phyloP scores from a whole-genome alignment of 2,113 vertebrate genomes.

The Excalfactoria chinensis region DNA sequence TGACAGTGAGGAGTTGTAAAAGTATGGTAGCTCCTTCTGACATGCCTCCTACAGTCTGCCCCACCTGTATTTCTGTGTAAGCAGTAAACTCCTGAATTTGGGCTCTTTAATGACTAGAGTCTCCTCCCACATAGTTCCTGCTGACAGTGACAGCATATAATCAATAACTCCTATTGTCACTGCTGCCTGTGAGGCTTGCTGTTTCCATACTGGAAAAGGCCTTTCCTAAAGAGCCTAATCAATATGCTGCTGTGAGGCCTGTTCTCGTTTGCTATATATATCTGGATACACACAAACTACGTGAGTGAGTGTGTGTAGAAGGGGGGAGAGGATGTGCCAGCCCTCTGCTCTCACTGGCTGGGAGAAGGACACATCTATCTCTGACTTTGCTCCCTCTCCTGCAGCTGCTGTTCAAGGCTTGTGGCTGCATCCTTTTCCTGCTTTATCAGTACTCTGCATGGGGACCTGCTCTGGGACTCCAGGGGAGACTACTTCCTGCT shows the following conservation, averaged over 20 bases:
- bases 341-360: conserved; percentile 44
- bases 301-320: conserved; percentile 17
- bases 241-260: conserved; percentile 69
- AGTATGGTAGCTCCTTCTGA: neutral
- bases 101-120: conserved; percentile 36
- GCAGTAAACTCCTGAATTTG: neutral
- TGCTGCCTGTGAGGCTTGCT: conserved; percentile 68
- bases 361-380: conserved; percentile 54
- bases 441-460: conserved; percentile 48
- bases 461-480: conserved; percentile 14
- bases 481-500: neutral
- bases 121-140: conserved; percentile 39
- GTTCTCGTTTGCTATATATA: conserved; percentile 77
- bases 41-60: neutral
- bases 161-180: conserved; percentile 69
- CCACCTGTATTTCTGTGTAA: neutral
- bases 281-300: conserved; percentile 37
- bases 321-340: conserved; percentile 63
- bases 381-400: conserved; percentile 43
- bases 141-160: conserved; percentile 51
- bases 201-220: conserved; percentile 72
- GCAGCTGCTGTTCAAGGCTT: conserved; percentile 51
- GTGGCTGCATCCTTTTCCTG: conserved; percentile 7
- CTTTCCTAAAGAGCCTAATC: conserved; percentile 77
- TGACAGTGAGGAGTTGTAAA: neutral